phyloP scores from a whole-genome alignment of 2,888 invertebrate genomes.

The Cephalotes varians region DNA sequence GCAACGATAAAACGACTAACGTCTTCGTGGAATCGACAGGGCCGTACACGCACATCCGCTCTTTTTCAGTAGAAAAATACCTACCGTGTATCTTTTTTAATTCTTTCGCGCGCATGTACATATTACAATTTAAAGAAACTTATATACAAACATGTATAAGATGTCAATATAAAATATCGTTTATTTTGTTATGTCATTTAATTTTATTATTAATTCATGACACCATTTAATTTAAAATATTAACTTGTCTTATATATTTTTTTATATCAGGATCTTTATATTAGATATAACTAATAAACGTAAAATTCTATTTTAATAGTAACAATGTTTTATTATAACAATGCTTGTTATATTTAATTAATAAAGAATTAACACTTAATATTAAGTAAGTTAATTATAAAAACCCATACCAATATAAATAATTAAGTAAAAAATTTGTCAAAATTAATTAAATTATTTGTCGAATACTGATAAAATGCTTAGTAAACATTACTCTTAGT shows the following conservation, averaged over 20 bases:
- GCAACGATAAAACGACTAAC: conserved; percentile 71
- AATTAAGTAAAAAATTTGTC: neutral
- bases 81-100: conserved; percentile 3
- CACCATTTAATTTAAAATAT: neutral
- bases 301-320: neutral
- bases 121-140: neutral
- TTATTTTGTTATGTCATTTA: neutral
- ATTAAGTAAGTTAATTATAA: neutral
- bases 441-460: neutral
- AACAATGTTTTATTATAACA: neutral
- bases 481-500: neutral
- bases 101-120: neutral
- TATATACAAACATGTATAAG: neutral
- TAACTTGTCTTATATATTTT: neutral
- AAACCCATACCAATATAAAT: neutral
- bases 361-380: neutral
- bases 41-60: conserved; percentile 63
- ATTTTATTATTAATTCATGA: conserved; percentile 1
- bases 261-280: neutral
- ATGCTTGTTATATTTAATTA: neutral
- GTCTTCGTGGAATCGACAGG: conserved; percentile 77
- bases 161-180: neutral
- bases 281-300: neutral
- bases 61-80: conserved; percentile 51
- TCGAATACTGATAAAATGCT: neutral